Percentiles rank a stretch among this genome's conserved stretches.
These are phyloP conservation scores for Gadus macrocephalus DNA, from an alignment of 2,113 vertebrate genomes.

Conservation along the genomic window DNA sequence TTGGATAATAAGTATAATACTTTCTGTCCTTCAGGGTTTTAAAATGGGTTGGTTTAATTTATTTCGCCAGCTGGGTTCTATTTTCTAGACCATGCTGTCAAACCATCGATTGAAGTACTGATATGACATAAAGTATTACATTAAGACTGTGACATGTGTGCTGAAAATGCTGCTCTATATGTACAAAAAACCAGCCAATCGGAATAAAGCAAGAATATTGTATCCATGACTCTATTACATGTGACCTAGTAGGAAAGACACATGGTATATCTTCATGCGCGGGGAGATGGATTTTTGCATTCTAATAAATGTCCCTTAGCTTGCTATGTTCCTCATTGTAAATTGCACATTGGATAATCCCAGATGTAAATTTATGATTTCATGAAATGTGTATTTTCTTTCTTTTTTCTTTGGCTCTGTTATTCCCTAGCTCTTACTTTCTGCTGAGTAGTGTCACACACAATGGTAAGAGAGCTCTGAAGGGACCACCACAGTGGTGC, in stretches of 20 bases:
- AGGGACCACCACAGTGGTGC: no score
- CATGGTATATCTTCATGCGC: no score
- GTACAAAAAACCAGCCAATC: neutral
- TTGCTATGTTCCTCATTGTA: slow-evolving; percentile 5
- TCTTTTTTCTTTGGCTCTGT: neutral
- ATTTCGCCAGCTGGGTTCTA: neutral
- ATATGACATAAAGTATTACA: neutral
- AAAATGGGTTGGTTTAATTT: neutral
- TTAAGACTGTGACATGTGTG: neutral
- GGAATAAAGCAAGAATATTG: neutral
- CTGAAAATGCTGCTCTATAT: neutral
- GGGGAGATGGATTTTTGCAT: neutral
- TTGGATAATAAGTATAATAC: no score
- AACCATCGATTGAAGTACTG: neutral
- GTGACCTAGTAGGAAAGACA: neutral
- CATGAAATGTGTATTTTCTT: neutral
- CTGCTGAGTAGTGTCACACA: no score
- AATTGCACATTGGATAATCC: slow-evolving; percentile 2
- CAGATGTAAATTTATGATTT: slow-evolving; percentile 3
- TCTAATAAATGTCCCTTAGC: neutral
- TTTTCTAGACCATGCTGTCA: neutral
- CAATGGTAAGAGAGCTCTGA: no score
- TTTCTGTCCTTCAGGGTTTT: neutral
- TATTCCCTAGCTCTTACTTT: slow-evolving; percentile 35
- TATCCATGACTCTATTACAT: neutral